Percentiles rank a stretch among this genome's conserved stretches.
These are phyloP conservation scores for Coendou prehensilis DNA, from an alignment of 2,797 vertebrate genomes.

Conservation along the genomic window DNA sequence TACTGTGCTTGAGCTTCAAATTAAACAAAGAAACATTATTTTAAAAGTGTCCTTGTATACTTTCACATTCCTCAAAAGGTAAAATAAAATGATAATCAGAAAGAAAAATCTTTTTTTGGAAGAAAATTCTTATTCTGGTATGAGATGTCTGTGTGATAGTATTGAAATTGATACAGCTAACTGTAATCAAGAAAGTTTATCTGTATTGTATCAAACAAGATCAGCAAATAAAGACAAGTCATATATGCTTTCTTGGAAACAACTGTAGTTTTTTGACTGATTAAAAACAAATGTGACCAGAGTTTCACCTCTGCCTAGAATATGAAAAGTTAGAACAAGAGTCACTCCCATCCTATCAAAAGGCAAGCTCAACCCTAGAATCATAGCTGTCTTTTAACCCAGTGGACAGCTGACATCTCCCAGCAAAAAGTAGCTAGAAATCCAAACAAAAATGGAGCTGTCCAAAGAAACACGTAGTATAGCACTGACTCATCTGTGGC, in stretches of 20 bases:
- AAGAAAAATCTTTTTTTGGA: conserved; percentile 28
- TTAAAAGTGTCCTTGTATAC: background rate
- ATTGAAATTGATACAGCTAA: conserved; percentile 26
- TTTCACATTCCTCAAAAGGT: conserved; percentile 6
- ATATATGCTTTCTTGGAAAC: background rate
- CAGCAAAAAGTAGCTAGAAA: background rate
- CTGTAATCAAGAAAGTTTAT: background rate
- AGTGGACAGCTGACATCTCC: background rate
- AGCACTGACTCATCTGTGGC: background rate
- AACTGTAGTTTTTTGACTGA: background rate
- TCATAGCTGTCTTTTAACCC: background rate
- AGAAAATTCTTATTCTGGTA: conserved; percentile 33
- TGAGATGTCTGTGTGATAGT: background rate
- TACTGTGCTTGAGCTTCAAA: conserved; percentile 55
- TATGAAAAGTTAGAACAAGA: background rate
- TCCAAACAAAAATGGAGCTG: background rate
- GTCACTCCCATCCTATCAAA: background rate
- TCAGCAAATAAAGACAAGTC: background rate
- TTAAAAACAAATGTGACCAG: background rate
- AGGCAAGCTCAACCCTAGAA: background rate
- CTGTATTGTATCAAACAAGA: background rate
- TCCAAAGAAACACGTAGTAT: background rate
- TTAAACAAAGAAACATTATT: conserved; percentile 22
- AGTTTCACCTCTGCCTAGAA: background rate
- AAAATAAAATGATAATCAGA: conserved; percentile 12